Evolutionary conservation across 1,140 invertebrate genomes (phyloP).

Genomic region (Microplitis mediator): DNA sequence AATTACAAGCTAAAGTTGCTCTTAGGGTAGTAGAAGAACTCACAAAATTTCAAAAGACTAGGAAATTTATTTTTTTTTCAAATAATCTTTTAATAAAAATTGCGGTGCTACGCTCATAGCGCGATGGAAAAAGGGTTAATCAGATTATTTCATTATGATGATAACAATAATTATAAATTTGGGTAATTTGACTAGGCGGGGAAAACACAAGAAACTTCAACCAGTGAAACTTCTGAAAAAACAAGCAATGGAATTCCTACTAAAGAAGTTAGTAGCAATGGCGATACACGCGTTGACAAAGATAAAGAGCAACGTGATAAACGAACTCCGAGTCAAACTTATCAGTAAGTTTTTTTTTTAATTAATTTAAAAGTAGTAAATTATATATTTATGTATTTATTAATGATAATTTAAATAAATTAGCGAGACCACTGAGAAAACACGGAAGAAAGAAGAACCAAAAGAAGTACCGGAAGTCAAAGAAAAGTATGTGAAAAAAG

Average conservation of each 20-base stretch:
- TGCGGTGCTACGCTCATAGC: background rate
- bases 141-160: constrained; percentile 14
- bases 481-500: constrained; percentile 62
- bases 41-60: too few relatives aligned
- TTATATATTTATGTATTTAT: too few relatives aligned
- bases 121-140: background rate
- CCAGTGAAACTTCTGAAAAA: constrained; percentile 49
- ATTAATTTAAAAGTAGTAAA: background rate
- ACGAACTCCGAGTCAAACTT: constrained; percentile 47
- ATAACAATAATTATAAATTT: constrained; percentile 15
- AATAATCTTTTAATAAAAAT: constrained; percentile 10
- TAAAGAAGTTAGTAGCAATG: constrained; percentile 55
- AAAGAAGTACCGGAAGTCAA: constrained; percentile 56
- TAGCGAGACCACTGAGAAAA: constrained; percentile 50
- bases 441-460: constrained; percentile 53
- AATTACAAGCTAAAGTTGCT: too few relatives aligned
- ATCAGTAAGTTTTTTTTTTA: constrained; percentile 46
- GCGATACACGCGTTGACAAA: constrained; percentile 52
- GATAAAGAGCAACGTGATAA: constrained; percentile 59
- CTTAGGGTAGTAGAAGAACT: too few relatives aligned
- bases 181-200: constrained; percentile 42
- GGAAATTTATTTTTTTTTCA: constrained; percentile 25
- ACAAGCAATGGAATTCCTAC: constrained; percentile 52
- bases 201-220: constrained; percentile 47
- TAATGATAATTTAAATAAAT: too few relatives aligned